Evolutionary conservation across 2,797 vertebrate species (phyloP), one percentile per base, ranked within the genome.

Genomic region (Bufotes viridis): DNA sequence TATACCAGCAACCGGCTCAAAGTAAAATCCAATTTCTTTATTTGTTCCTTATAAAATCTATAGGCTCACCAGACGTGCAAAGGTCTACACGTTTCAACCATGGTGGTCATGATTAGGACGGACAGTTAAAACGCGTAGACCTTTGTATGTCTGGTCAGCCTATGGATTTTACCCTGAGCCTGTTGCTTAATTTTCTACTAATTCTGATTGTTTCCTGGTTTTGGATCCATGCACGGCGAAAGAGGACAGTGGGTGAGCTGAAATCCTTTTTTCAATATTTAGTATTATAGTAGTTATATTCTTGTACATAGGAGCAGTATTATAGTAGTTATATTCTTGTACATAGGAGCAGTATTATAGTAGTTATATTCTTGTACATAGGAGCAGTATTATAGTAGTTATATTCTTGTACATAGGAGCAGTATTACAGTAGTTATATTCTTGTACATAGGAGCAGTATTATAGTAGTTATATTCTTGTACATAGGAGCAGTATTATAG

Each of bases 291-390:
- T 69, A 26, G 65, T 26, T 69, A 69, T 69, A 69, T 69, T 69
- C 65, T 69, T 69, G 65, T 69, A 69, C 2, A 69, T 69, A 69
- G 63, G 63, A 24, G 65, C 24, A 69, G 65, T 69, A 69, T 69
- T 69, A 69, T 69, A 69, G 65, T 69, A 69, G 65, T 69, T 29
- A 69, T 69, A 69, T 69, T 69, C 65, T 69, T 69, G 65, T 29
- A 69, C 12, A 69, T 69, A 69, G 12, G 65, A 15, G 65, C 24
- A 69, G 24, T 69, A 69, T 69, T 69, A 69, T 69, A 69, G 65
- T 69, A 69, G 65, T 69, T 69, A 69, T 2, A 26, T 69, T 69
- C n/a, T 69, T 69, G n/a, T 69, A 69, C n/a, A 69, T 69, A 69
- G 61, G 65, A 69, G 65, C 24, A 15, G 65, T 26, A 14, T 29